Base-by-base conservation (phyloP, 2,797 vertebrate genomes). In the Sebastes cheni region DNA sequence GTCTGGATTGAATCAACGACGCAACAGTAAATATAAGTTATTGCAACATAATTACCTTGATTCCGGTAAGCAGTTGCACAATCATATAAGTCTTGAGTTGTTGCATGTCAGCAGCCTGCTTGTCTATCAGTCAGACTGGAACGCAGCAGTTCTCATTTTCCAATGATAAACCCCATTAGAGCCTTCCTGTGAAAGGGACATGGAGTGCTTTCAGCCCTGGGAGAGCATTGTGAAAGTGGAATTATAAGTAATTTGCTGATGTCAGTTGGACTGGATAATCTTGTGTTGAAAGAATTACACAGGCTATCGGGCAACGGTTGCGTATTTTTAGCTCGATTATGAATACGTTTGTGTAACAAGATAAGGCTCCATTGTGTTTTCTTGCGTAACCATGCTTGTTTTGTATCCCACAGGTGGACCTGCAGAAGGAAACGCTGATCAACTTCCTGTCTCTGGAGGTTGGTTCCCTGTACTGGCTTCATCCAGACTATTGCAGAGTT, bases 371-470 rank as follows among this genome's bases (percentile, higher is more conserved):
- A 84, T 92, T 92, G 90, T 94, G 75, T 87, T 75, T 60, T 66
- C 2, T 52, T 64, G 25, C 80, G 56, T 56, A 56, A 77, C 59
- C 1, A 6, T 69, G 29, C 29, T 73, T 72, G 72, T 81, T 83
- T 87, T 86, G 81, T 36, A 18, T 79, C 80, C 64, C 88, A 32
- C 94, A 99, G 98, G 98, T 99, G 84, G 98, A 99, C 94, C 94
- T 99, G 79, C 95, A 96, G 84, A 99, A 97, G 96, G 98, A 99
- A 96, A 97, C 97, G 0, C 90, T 99, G 93, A 93, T 97, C 94
- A 96, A 97, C 93, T 98, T 99, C 94, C 95, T 99, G 90, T 96
- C 97, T 25, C 90, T 99, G 84, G 97, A 99, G 97, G 98, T 99
- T 90, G 23, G 96, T 96, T 82, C 68, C 64, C 14, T 20, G 4